phyloP scores from a whole-genome alignment of 2,888 invertebrate species.

The Lasioglossum villosulum region DNA sequence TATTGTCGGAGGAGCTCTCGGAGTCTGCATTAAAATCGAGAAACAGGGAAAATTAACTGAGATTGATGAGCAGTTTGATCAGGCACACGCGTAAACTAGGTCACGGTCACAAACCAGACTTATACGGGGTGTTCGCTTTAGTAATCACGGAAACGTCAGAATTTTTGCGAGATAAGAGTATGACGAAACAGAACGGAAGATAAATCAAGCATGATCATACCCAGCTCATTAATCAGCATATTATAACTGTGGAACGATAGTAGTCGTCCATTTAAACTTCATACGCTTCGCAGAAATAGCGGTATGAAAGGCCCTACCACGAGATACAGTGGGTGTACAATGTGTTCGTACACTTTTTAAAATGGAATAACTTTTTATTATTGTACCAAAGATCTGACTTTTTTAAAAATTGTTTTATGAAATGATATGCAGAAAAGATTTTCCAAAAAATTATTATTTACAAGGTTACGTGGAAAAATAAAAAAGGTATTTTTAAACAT shows the following conservation, averaged over 20 bases:
- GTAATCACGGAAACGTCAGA: too few relatives aligned
- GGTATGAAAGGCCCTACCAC: background rate
- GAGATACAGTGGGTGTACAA: too few relatives aligned
- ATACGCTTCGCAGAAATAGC: background rate
- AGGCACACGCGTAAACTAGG: background rate
- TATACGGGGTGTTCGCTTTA: background rate
- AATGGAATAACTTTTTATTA: too few relatives aligned
- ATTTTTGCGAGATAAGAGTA: background rate
- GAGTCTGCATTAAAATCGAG: background rate
- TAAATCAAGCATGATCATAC: background rate
- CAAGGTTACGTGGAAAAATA: too few relatives aligned
- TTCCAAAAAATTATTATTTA: too few relatives aligned
- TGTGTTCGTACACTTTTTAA: too few relatives aligned
- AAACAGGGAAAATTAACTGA: background rate
- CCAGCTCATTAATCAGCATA: background rate
- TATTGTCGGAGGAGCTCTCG: too few relatives aligned
- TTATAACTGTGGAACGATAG: background rate
- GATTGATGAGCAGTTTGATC: background rate
- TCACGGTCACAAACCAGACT: slow-evolving; percentile 12
- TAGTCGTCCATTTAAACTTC: background rate
- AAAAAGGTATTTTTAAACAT: too few relatives aligned
- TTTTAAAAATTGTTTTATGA: too few relatives aligned
- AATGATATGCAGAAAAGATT: too few relatives aligned
- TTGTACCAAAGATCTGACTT: too few relatives aligned
- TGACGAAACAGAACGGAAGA: background rate